phyloP scores from a whole-genome alignment of 2,797 vertebrate genomes.

The Cuniculus paca region DNA sequence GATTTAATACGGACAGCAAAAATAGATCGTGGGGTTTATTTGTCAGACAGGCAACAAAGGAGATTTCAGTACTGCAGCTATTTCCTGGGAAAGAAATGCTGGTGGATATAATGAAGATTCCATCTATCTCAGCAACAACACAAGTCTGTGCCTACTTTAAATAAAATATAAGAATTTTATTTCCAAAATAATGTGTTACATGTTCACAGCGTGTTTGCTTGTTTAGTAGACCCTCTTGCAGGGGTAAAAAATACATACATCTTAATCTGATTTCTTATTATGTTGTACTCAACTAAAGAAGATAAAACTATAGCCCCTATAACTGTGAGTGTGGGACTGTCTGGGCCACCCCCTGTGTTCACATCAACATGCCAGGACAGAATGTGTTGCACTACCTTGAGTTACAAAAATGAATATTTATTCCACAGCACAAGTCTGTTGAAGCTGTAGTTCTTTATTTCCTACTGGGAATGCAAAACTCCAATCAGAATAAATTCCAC shows the following conservation, averaged over 20 bases:
- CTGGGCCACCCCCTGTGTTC: rapidly evolving
- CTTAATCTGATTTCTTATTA: neutral
- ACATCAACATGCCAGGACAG: rapidly evolving
- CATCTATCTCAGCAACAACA: neutral
- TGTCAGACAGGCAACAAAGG: neutral
- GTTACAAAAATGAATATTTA: neutral
- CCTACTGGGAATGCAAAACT: neutral
- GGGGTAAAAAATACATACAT: neutral
- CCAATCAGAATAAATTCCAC: neutral
- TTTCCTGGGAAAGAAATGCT: neutral
- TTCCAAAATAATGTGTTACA: neutral
- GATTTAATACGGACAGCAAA: neutral
- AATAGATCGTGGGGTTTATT: neutral
- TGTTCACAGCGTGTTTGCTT: neutral
- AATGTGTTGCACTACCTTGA: neutral
- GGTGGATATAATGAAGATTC: rapidly evolving
- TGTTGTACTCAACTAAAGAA: neutral
- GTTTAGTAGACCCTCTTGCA: neutral
- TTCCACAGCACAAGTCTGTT: neutral
- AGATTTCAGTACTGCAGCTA: neutral
- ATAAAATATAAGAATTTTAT: neutral
- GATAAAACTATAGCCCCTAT: neutral
- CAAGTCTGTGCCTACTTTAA: neutral
- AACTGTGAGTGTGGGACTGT: neutral
- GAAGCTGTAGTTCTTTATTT: neutral